A percentile compares a stretch with the other conserved stretches of the same genome.
Evolutionary conservation across 2,113 vertebrate genomes (phyloP).

Genomic region (Lutjanus erythropterus): DNA sequence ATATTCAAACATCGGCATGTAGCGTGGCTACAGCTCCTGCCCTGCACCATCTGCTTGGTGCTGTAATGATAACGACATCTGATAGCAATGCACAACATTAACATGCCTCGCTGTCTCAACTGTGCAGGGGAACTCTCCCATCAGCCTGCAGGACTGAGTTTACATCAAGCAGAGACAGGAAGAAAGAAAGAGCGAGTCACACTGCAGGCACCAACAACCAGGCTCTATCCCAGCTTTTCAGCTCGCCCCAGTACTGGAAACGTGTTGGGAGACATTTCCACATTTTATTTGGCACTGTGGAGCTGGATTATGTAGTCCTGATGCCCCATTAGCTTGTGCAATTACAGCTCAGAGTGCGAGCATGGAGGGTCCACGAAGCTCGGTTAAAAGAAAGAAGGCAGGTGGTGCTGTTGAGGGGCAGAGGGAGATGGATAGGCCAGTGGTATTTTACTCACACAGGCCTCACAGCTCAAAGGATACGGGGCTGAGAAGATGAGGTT

Average conservation of each 20-base stretch:
- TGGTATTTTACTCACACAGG: slow-evolving; percentile 49
- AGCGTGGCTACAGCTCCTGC: slow-evolving; percentile 32
- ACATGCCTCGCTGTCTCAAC: slow-evolving; percentile 22
- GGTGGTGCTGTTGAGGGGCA: slow-evolving; percentile 34
- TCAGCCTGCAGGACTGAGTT: background rate
- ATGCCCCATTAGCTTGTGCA: slow-evolving; percentile 47
- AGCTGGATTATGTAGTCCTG: slow-evolving; percentile 41
- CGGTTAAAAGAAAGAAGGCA: slow-evolving; percentile 28
- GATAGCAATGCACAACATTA: slow-evolving; percentile 30
- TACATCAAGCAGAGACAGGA: background rate
- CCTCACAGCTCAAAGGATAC: slow-evolving; percentile 16
- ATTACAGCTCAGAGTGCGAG: slow-evolving; percentile 48
- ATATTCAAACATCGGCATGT: slow-evolving; percentile 45
- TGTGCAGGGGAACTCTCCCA: slow-evolving; percentile 21
- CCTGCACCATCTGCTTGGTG: slow-evolving; percentile 52
- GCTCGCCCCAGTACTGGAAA: slow-evolving; percentile 17
- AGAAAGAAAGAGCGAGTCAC: background rate
- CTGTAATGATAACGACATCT: slow-evolving; percentile 38
- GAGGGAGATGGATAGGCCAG: slow-evolving; percentile 23
- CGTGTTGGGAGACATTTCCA: slow-evolving; percentile 29
- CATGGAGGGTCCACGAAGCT: slow-evolving; percentile 20
- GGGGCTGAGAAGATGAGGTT: slow-evolving; percentile 35
- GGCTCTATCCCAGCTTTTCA: background rate
- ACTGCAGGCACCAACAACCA: background rate
- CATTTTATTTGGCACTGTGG: slow-evolving; percentile 33